phyloP scores from a whole-genome alignment of 2,797 vertebrate species.

The Macroramphosus scolopax region DNA sequence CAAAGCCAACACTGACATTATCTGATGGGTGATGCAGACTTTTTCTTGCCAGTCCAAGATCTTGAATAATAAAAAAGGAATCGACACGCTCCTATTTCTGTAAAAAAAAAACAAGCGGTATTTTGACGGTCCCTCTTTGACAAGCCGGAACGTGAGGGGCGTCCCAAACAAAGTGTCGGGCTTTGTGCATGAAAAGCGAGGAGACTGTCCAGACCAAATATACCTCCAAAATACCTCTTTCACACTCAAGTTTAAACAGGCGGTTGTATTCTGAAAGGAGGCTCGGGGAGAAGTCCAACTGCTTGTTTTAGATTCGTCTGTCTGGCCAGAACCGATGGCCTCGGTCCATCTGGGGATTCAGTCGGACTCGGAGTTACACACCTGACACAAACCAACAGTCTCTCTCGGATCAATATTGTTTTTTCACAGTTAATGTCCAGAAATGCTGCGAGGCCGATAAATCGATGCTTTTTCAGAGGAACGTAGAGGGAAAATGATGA shows the following conservation, averaged over 20 bases:
- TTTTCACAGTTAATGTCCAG: slow-evolving; percentile 60
- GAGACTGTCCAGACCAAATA: slow-evolving; percentile 56
- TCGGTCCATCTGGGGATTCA: slow-evolving; percentile 65
- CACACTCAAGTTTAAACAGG: slow-evolving; percentile 48
- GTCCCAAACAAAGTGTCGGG: slow-evolving; percentile 48
- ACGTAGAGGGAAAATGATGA: slow-evolving; percentile 44
- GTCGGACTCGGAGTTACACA: slow-evolving; percentile 62
- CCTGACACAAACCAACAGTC: slow-evolving; percentile 63
- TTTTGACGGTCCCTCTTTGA: slow-evolving; percentile 61
- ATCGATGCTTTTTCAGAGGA: slow-evolving; percentile 55
- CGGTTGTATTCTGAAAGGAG: slow-evolving; percentile 48
- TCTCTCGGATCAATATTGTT: slow-evolving; percentile 57
- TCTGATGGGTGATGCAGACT: slow-evolving; percentile 58
- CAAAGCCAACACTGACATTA: slow-evolving; percentile 57
- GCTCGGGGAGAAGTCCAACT: slow-evolving; percentile 55
- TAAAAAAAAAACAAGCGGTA: slow-evolving; percentile 53
- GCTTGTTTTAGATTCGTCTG: slow-evolving; percentile 62
- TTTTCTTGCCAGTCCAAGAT: slow-evolving; percentile 53
- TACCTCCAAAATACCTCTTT: no score
- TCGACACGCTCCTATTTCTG: slow-evolving; percentile 53
- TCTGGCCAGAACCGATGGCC: slow-evolving; percentile 57
- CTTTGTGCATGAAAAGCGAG: slow-evolving; percentile 55
- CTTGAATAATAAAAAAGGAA: slow-evolving; percentile 74
- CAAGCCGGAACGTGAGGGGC: slow-evolving; percentile 58
- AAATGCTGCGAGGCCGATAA: slow-evolving; percentile 56